These are phyloP conservation scores for Drosophila fuyamai DNA, from an alignment of 1,140 invertebrate genomes.

Conservation along the genomic window DNA sequence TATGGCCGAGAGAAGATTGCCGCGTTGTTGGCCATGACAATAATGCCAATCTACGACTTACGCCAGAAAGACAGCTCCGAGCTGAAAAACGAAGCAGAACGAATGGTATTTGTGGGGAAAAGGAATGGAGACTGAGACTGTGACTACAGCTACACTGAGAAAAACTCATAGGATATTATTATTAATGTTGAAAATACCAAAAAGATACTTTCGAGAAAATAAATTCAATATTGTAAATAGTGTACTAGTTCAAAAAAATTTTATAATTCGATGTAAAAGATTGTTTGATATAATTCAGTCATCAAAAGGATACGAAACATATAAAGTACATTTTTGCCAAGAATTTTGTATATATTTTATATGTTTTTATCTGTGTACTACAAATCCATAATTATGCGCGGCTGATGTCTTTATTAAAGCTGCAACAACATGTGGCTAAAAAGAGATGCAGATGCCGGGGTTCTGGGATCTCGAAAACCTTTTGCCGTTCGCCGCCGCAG, in stretches of 20 bases:
- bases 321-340: no score
- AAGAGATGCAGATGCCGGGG: conserved; percentile 7
- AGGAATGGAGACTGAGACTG: conserved; percentile 17
- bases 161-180: no score
- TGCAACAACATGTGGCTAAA: conserved; percentile 73
- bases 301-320: background rate
- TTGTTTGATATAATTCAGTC: no score
- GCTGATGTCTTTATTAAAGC: conserved; percentile 83
- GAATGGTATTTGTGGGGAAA: conserved; percentile 68
- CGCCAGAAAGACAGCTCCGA: conserved; percentile 52
- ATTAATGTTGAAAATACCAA: no score
- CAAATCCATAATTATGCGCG: conserved; percentile 82
- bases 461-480: conserved; percentile 62
- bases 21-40: conserved; percentile 62
- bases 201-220: no score
- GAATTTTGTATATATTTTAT: conserved; percentile 11
- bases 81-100: conserved; percentile 79
- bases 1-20: conserved; percentile 31
- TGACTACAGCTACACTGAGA: conserved; percentile 2
- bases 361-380: conserved; percentile 41
- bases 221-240: no score
- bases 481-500: conserved; percentile 48
- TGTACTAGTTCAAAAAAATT: no score
- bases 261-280: no score
- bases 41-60: conserved; percentile 84